Evolutionary conservation across 2,888 invertebrate genomes (phyloP).

Genomic region (Drosophila borealis): DNA sequence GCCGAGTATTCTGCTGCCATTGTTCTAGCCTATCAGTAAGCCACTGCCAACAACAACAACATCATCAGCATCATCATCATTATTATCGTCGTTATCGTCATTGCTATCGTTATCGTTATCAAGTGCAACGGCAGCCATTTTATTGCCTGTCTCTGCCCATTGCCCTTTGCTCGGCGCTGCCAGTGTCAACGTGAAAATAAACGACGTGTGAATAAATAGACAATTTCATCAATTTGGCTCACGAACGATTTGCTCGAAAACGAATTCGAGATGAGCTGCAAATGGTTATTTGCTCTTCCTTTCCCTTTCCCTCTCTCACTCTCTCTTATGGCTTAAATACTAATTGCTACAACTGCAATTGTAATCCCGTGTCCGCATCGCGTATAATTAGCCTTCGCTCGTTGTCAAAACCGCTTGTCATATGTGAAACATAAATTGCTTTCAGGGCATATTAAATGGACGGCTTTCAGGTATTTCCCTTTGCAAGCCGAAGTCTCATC

Average conservation of each 20-base stretch:
- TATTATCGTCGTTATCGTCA: constrained; percentile 7
- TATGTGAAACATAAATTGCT: constrained; percentile 17
- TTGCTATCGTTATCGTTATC: constrained; percentile 30
- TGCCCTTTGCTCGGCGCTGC: not conserved
- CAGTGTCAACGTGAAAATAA: constrained; percentile 31
- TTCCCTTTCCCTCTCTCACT: not conserved
- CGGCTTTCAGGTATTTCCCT: constrained; percentile 1
- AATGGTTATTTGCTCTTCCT: not conserved
- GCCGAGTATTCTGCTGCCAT: constrained; percentile 30
- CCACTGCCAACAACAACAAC: constrained; percentile 31
- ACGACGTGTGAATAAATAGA: constrained; percentile 73
- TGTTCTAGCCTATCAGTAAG: constrained; percentile 35
- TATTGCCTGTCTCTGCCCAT: not conserved
- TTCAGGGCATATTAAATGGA: not conserved
- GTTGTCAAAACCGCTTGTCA: constrained; percentile 2
- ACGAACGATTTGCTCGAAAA: constrained; percentile 31
- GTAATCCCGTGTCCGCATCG: not conserved
- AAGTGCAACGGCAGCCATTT: constrained; percentile 44
- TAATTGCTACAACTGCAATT: constrained; percentile 25
- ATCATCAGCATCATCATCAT: constrained; percentile 21
- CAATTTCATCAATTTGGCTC: constrained; percentile 58
- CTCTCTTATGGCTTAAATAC: constrained; percentile 2
- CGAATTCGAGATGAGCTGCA: constrained; percentile 9
- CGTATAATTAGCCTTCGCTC: constrained; percentile 21
- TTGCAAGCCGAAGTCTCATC: constrained; percentile 1